Base-by-base conservation (phyloP, 2,113 vertebrate species). In the Corapipo altera region DNA sequence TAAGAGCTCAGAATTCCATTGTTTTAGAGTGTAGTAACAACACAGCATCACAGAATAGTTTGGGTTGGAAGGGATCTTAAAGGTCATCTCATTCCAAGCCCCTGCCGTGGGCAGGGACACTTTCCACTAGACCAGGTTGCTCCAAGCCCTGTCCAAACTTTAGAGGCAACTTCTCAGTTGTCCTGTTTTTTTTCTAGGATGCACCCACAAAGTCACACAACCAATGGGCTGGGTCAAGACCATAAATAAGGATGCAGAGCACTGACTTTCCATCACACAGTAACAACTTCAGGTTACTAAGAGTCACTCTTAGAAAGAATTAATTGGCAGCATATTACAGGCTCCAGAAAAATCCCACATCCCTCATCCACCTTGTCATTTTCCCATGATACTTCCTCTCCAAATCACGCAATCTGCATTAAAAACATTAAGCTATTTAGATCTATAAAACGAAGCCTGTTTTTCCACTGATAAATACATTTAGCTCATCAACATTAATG, bases 401-500 rank as follows among this genome's bases (percentile, higher is more conserved):
- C 57, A 86, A 86, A 88, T 93, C 49, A 83, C 2, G 4, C 43
- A 90, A 85, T n/a, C 23, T 66, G 86, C 35, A 59, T 66, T 77
- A 81, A 71, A 95, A 89, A 81, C 15, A 76, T 90, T 83, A 76
- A 91, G 46, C 33, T 85, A 85, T 61, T 91, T 77, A 83, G 43
- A 85, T 76, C 22, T 62, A 85, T 44, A 92, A 96, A 95, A 37
- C 12, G 71, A 44, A 82, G 48, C 30, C 24, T 86, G 44, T 84
- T 86, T 44, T 90, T 86, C 57, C 85, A 69, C 55, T 71, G 67
- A 83, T 85, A 95, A 94, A 88, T 88, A 58, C 35, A 66, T 86
- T 93, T 93, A 91, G 33, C 79, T 93, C 64, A 85, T 85, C 83
- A 93, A 52, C 65, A 72, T 46, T 88, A 90, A 89, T 41, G 84